Conservation (phyloP, 2,888 invertebrate species). For the Labia minor region DNA sequence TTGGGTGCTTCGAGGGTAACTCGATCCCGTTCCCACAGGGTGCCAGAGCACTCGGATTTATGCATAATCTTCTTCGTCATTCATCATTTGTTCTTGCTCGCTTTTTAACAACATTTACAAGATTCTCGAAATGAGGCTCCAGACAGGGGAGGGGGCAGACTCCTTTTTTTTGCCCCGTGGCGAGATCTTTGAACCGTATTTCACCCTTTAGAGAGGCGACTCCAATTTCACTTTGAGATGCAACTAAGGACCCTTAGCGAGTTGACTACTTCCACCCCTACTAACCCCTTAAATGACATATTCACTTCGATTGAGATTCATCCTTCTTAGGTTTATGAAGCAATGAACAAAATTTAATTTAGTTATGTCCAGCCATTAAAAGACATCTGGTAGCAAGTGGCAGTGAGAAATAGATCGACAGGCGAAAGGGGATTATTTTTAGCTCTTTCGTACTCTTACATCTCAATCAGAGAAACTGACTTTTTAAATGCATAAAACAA, state of each 20-base stretch:
- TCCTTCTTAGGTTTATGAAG: background rate
- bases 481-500: no score
- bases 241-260: background rate
- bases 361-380: background rate
- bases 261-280: background rate
- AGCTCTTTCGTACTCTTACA: no score
- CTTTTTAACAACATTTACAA: background rate
- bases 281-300: background rate
- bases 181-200: slow-evolving; percentile 7
- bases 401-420: no score
- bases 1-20: background rate
- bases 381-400: background rate
- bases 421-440: no score
- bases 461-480: no score
- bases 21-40: background rate
- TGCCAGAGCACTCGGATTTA: background rate
- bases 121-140: background rate
- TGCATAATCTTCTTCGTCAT: slow-evolving; percentile 13
- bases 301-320: background rate
- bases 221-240: background rate
- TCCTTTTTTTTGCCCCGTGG: background rate
- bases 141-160: background rate
- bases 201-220: background rate
- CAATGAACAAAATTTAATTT: background rate
- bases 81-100: slow-evolving; percentile 8